Percentiles rank a stretch among this genome's conserved stretches.
These are phyloP conservation scores for Etheostoma perlongum DNA, from an alignment of 2,797 vertebrate species.

Conservation along the genomic window DNA sequence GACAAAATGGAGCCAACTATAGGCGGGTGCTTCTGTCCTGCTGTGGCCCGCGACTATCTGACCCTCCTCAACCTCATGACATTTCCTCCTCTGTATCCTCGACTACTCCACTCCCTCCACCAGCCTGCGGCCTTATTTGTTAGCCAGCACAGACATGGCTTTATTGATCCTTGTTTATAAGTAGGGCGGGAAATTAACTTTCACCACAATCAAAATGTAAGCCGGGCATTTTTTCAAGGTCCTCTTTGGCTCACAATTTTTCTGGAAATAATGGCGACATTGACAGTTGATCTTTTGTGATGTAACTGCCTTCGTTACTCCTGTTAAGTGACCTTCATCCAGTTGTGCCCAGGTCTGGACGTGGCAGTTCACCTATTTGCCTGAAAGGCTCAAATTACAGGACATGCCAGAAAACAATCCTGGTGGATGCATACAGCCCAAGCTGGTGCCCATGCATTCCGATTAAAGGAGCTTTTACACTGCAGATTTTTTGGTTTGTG, in stretches of 20 bases:
- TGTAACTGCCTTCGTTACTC: background rate
- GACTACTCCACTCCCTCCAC: background rate
- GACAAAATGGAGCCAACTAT: conserved; percentile 60
- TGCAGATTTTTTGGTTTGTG: background rate
- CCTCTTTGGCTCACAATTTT: background rate
- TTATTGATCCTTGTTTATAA: conserved; percentile 18
- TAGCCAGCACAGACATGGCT: background rate
- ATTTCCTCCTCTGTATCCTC: conserved; percentile 26
- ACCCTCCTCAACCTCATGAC: conserved; percentile 46
- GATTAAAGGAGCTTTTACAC: conserved; percentile 1
- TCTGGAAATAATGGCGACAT: background rate
- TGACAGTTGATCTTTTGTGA: background rate
- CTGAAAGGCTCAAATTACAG: conserved; percentile 27
- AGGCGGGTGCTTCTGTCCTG: conserved; percentile 31
- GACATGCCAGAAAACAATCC: conserved; percentile 27
- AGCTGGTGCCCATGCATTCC: conserved; percentile 8
- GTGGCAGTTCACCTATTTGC: conserved; percentile 21
- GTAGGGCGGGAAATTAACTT: conserved; percentile 4
- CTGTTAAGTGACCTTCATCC: background rate
- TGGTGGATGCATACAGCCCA: background rate
- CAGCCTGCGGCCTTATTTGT: background rate
- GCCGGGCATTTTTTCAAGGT: conserved; percentile 1
- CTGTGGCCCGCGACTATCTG: conserved; percentile 26
- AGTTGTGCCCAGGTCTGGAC: background rate
- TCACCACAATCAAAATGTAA: background rate